Base-by-base conservation (phyloP, 2,797 vertebrate genomes). In the Alfaro cultratus region DNA sequence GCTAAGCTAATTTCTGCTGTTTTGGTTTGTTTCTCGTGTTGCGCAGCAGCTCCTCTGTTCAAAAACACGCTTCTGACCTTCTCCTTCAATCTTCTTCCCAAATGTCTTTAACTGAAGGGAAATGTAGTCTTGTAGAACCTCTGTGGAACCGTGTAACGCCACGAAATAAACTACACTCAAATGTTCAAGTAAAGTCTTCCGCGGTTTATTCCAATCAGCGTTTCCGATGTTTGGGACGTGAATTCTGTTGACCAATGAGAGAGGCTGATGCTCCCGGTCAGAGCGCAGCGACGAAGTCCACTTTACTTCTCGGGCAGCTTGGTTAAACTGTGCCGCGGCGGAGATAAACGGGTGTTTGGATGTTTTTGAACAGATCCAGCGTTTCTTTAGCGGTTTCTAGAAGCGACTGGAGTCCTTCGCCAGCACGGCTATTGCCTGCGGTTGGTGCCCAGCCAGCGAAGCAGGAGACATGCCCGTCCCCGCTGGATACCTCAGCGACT, bases 401-500 rank as follows among this genome's bases (percentile, higher is more conserved):
- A 86, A 85, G 72, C 80, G 78, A 81, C 77, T 80, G 76, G 89
- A 94, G 78, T 88, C 88, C 86, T 84, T 89, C 89, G 90, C 92
- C 88, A 91, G 92, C 89, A 95, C 92, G 89, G 87, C 87, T 85
- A 75, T 84, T 86, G 86, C 90, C 88, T 77, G 74, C 86, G 94
- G 94, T 96, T 92, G 95, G 95, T 95, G 93, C 93, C 90, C 84
- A 92, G 84, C 88, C 89, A 91, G 91, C 85, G 86, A 91, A 91
- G 88, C 87, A 80, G 93, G 92, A 94, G 92, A 91, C 90, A 95
- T 95, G 95, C 94, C 95, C 81, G 95, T 95, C 88, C 93, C 93
- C 70, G 95, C 95, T 85, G 91, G 91, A 92, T 93, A 92, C 91
- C 83, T 89, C 78, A 91, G 93, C 93, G 93, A 92, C 88, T 94